These are phyloP conservation scores for Arge pagana DNA, from an alignment of 2,888 invertebrate genomes.

Conservation along the genomic window DNA sequence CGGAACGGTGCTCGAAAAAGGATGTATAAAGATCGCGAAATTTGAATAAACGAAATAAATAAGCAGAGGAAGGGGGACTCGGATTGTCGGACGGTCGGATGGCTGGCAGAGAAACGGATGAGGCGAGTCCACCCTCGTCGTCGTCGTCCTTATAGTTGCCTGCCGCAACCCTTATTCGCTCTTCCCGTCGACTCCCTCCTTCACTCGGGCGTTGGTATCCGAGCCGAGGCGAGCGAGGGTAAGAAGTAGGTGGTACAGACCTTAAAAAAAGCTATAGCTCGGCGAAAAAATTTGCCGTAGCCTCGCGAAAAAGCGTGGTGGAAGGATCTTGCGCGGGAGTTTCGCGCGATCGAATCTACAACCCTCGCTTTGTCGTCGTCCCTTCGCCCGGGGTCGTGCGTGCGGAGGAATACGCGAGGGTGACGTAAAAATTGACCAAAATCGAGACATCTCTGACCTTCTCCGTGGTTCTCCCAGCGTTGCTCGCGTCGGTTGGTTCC, in stretches of 20 bases:
- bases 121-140: constrained; percentile 34
- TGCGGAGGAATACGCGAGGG: no score
- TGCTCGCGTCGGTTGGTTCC: no score
- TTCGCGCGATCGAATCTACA: neutral
- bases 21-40: constrained; percentile 59
- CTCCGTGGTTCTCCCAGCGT: no score
- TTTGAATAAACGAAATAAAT: constrained; percentile 50
- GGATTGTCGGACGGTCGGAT: constrained; percentile 27
- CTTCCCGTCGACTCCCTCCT: constrained; percentile 16
- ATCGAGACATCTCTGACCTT: no score
- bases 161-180: constrained; percentile 51
- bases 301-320: no score
- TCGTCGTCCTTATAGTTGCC: no score
- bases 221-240: constrained; percentile 20
- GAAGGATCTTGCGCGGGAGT: no score
- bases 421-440: no score
- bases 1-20: no score
- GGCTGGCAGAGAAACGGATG: no score
- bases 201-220: neutral
- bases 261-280: constrained; percentile 32
- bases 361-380: neutral
- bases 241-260: constrained; percentile 37
- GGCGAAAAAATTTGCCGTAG: neutral
- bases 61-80: constrained; percentile 28
- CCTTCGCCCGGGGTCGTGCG: neutral